Evolutionary conservation across 2,113 vertebrate species (phyloP).

Genomic region (Oreochromis tanganicae): DNA sequence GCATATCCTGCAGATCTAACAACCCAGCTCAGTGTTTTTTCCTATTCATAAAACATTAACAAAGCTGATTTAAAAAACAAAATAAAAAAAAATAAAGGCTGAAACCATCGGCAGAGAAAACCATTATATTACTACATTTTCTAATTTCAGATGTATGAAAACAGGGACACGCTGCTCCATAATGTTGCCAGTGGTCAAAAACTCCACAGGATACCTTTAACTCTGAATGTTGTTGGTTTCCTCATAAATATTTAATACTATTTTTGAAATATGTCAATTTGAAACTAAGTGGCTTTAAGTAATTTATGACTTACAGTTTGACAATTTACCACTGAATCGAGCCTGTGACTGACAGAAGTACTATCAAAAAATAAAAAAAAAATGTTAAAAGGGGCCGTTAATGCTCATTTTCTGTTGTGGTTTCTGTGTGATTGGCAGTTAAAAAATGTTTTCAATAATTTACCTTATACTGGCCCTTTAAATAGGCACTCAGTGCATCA

Average conservation of each 20-base stretch:
- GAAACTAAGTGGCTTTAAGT: not conserved
- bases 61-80: not conserved
- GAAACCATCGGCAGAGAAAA: not conserved
- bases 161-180: not conserved
- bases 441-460: not conserved
- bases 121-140: not conserved
- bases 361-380: fast-evolving
- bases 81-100: not conserved
- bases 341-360: not conserved
- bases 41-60: not conserved
- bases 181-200: not conserved
- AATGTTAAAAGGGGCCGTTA: not conserved
- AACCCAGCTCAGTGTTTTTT: not conserved
- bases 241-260: not conserved
- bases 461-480: not conserved
- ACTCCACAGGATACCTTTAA: not conserved
- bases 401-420: not conserved
- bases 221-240: not conserved
- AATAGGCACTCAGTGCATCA: not conserved
- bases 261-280: not conserved
- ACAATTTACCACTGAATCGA: not conserved
- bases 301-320: not conserved
- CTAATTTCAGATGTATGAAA: not conserved
- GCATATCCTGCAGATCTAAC: not conserved
- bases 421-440: not conserved